A percentile compares a stretch with the other conserved stretches of the same genome.
Conservation (phyloP, 2,888 invertebrate species). For the Cheilosia grossa region DNA sequence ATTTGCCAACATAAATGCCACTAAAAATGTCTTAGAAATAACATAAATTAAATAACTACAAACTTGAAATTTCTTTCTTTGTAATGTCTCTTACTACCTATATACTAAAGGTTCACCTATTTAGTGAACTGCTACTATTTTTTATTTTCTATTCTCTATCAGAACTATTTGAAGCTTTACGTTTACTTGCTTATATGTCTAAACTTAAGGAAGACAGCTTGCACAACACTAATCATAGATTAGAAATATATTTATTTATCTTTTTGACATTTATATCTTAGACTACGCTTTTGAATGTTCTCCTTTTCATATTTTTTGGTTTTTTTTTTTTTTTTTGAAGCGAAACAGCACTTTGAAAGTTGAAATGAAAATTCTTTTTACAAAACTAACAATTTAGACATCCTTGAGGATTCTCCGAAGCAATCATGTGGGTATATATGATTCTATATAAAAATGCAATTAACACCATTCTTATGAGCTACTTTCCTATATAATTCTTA, state of each 20-base stretch:
- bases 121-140: constrained; percentile 64
- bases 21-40: neutral
- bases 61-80: neutral
- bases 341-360: constrained; percentile 43
- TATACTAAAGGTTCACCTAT: constrained; percentile 30
- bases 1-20: neutral
- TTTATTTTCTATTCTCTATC: constrained; percentile 35
- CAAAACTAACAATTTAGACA: constrained; percentile 11
- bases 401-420: constrained; percentile 18
- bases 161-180: constrained; percentile 39
- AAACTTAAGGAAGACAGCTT: constrained; percentile 76
- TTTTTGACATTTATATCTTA: constrained; percentile 29
- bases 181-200: constrained; percentile 74
- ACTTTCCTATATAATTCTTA: constrained; percentile 45
- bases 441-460: constrained; percentile 49
- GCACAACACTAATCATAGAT: constrained; percentile 76
- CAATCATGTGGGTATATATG: neutral
- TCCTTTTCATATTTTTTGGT: constrained; percentile 73
- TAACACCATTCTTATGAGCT: constrained; percentile 49
- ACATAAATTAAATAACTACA: neutral
- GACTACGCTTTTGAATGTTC: constrained; percentile 67
- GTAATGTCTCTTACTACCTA: neutral
- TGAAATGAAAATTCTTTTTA: constrained; percentile 28
- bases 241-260: constrained; percentile 69
- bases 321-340: constrained; percentile 75